phyloP scores from a whole-genome alignment of 2,113 vertebrate species.

The Oncorhynchus nerka region DNA sequence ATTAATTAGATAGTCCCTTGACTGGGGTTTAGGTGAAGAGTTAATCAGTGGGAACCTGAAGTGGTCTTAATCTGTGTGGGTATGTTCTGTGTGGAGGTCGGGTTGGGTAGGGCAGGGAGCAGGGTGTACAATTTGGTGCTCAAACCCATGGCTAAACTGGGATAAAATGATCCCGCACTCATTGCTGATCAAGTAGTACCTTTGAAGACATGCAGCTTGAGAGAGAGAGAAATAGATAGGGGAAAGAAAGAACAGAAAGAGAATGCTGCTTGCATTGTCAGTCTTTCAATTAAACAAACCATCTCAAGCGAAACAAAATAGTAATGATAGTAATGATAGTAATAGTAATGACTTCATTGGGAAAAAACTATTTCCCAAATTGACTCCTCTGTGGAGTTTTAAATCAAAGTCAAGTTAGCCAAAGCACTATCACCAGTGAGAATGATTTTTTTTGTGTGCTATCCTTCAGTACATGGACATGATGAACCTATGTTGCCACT shows the following conservation, averaged over 20 bases:
- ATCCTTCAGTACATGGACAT: no score
- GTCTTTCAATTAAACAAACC: neutral
- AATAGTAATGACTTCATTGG: neutral
- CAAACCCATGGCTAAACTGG: constrained; percentile 13
- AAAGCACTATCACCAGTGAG: no score
- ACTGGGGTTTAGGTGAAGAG: constrained; percentile 8
- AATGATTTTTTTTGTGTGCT: no score
- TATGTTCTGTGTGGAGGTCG: neutral
- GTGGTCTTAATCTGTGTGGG: constrained; percentile 12
- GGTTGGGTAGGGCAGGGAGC: neutral
- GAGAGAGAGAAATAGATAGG: neutral
- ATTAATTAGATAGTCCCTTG: constrained; percentile 13
- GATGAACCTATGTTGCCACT: no score
- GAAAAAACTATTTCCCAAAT: neutral
- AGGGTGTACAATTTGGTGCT: neutral
- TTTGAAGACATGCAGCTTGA: constrained; percentile 9
- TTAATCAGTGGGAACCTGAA: neutral
- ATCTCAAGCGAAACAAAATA: neutral
- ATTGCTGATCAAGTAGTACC: neutral
- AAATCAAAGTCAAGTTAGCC: neutral
- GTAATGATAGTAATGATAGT: neutral
- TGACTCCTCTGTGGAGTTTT: neutral
- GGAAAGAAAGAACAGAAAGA: neutral
- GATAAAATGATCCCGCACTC: constrained; percentile 10
- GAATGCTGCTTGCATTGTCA: neutral